Conservation (phyloP, 1,140 invertebrate genomes). For the Scaptomyza pallida region DNA sequence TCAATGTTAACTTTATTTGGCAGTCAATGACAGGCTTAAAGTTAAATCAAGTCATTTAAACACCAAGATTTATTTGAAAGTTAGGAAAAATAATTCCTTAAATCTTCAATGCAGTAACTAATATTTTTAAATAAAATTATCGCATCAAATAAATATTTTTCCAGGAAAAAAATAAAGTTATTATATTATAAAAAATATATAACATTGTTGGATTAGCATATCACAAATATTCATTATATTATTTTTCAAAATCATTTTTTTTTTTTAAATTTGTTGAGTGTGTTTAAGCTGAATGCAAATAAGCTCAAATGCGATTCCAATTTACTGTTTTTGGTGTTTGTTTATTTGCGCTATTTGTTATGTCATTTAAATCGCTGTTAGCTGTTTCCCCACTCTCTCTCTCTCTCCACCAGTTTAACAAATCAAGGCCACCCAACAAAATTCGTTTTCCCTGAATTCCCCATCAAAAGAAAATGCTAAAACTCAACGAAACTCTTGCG, state of each 20-base stretch:
- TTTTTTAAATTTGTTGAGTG: neutral
- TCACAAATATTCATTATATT: neutral
- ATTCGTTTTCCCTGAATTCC: neutral
- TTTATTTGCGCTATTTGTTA: neutral
- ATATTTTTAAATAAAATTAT: too few relatives aligned
- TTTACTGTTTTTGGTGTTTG: too few relatives aligned
- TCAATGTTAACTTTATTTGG: neutral
- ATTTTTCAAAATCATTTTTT: too few relatives aligned
- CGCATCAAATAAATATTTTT: too few relatives aligned
- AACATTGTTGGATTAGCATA: too few relatives aligned
- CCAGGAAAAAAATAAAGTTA: too few relatives aligned
- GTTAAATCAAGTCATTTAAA: neutral
- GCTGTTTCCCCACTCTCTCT: too few relatives aligned
- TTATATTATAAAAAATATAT: too few relatives aligned
- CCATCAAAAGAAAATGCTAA: neutral
- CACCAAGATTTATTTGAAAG: too few relatives aligned
- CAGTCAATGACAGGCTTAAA: neutral
- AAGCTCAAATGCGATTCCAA: conserved; percentile 4
- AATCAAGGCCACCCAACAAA: conserved; percentile 2
- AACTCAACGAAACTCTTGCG: conserved; percentile 31
- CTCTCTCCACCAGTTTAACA: neutral
- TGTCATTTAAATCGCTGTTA: neutral
- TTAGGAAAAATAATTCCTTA: too few relatives aligned
- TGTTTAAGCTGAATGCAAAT: neutral
- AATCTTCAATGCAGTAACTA: too few relatives aligned